Evolutionary conservation across 2,797 vertebrate species (phyloP).

Genomic region (Pitangus sulphuratus): DNA sequence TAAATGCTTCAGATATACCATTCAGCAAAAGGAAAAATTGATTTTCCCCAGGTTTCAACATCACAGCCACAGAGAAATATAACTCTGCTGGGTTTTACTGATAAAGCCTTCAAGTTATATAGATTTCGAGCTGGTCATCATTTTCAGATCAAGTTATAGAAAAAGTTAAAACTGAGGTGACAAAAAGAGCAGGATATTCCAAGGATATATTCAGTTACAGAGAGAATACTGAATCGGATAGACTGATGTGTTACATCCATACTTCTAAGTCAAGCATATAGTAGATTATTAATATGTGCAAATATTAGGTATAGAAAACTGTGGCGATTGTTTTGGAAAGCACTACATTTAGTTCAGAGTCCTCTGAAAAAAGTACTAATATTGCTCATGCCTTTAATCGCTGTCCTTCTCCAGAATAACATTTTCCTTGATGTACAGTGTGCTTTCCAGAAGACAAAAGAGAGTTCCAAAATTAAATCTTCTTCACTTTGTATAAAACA

Average conservation of each 20-base stretch:
- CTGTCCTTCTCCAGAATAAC: not conserved
- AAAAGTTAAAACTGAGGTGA: slow-evolving; percentile 51
- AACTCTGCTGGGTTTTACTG: slow-evolving; percentile 48
- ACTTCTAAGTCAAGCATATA: not conserved
- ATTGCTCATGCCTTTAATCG: not conserved
- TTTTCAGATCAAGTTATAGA: slow-evolving; percentile 51
- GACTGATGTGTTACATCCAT: not conserved
- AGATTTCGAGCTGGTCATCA: slow-evolving; percentile 50
- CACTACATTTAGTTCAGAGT: not conserved
- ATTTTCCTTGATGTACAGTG: not conserved
- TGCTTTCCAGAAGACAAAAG: not conserved
- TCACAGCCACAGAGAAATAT: slow-evolving; percentile 37
- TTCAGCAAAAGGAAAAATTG: slow-evolving; percentile 53
- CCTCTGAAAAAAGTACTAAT: not conserved
- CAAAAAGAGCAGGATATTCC: slow-evolving; percentile 11
- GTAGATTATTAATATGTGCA: not conserved
- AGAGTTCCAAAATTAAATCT: not conserved
- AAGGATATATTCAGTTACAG: not conserved
- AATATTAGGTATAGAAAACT: not conserved
- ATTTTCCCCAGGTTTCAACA: slow-evolving; percentile 55
- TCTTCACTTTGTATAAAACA: not conserved
- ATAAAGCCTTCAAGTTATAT: slow-evolving; percentile 45
- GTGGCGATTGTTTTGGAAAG: not conserved
- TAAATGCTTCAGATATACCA: slow-evolving; percentile 58
- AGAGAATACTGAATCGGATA: not conserved